Evolutionary conservation across 2,113 vertebrate species (phyloP).

Genomic region (Macaca fascicularis): T2T-MFA8v1.1 NC_088379.1:117054501-117055000

Average conservation of each 20-base stretch:
- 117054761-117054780: background rate
- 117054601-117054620: background rate
- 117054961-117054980: background rate
- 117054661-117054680: background rate
- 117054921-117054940: background rate
- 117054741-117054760: background rate
- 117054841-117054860: background rate
- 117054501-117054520: background rate
- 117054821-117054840: background rate
- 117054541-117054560: background rate
- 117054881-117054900: background rate
- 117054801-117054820: background rate
- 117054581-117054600: background rate
- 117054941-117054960: background rate
- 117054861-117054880: background rate
- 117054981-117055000: background rate
- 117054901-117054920: background rate
- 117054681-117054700: background rate
- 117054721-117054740: background rate
- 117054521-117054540: background rate
- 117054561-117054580: background rate
- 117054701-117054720: background rate
- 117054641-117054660: background rate
- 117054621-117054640: background rate
- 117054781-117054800: background rate